A percentile compares a stretch with the other conserved stretches of the same genome.
These are phyloP conservation scores for Galago senegalensis DNA, from an alignment of 2,797 vertebrate species.

Conservation along the genomic window DNA sequence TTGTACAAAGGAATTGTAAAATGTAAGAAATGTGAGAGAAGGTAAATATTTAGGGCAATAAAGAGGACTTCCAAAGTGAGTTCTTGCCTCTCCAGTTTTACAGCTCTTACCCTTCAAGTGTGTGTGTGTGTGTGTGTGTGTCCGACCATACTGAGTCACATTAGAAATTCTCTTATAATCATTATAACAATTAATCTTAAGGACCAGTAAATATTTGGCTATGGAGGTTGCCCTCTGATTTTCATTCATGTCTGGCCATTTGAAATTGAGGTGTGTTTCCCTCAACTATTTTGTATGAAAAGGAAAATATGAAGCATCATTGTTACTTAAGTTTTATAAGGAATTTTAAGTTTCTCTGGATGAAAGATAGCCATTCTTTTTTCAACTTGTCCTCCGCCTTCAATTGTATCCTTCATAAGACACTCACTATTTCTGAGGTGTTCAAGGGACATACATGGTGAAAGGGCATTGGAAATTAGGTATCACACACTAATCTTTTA, in stretches of 20 bases:
- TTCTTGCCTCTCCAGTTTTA: slow-evolving; percentile 51
- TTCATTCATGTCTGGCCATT: neutral
- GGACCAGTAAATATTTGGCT: slow-evolving; percentile 9
- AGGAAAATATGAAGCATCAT: slow-evolving; percentile 11
- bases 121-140: neutral
- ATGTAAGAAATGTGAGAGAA: slow-evolving; percentile 39
- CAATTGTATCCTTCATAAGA: slow-evolving; percentile 57
- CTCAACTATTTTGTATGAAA: slow-evolving; percentile 60
- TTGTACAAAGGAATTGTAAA: slow-evolving; percentile 58
- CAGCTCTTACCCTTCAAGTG: neutral
- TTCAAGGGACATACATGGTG: slow-evolving; percentile 61
- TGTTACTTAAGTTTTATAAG: neutral
- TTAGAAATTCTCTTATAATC: slow-evolving; percentile 68
- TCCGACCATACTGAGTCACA: neutral
- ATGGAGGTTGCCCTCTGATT: neutral
- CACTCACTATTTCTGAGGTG: slow-evolving; percentile 52
- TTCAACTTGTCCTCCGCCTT: slow-evolving; percentile 74
- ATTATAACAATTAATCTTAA: slow-evolving; percentile 4
- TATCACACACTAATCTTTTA: slow-evolving; percentile 23
- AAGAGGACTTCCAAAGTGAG: slow-evolving; percentile 9
- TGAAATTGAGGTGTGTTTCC: slow-evolving; percentile 50
- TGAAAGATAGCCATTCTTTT: slow-evolving; percentile 63
- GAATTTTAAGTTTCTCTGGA: neutral
- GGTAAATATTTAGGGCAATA: slow-evolving; percentile 59
- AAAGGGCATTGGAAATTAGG: slow-evolving; percentile 56